Evolutionary conservation across 1,140 invertebrate genomes (phyloP).

Genomic region (Drosophila saltans): DNA sequence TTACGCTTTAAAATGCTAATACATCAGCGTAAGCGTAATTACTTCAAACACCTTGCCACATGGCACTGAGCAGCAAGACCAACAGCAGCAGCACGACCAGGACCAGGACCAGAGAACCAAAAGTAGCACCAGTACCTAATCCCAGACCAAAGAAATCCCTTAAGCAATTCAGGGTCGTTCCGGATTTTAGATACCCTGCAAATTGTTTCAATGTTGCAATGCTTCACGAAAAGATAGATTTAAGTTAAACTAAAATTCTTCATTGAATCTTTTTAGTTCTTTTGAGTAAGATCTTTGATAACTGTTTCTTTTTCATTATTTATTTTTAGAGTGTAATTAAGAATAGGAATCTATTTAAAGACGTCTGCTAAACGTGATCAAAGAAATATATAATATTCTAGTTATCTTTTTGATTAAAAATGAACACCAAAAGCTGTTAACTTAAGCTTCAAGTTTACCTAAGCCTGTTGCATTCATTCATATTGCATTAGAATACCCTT

Average conservation of each 20-base stretch:
- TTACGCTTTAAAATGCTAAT: conserved; percentile 74
- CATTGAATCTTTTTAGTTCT: no score
- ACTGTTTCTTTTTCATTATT: no score
- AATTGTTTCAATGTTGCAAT: conserved; percentile 3
- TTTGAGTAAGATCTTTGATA: no score
- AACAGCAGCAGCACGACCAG: background rate
- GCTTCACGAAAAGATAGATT: no score
- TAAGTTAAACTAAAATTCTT: no score
- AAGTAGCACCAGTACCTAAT: conserved; percentile 3
- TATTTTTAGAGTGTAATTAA: no score
- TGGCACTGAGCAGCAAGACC: conserved; percentile 4
- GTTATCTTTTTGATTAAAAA: no score
- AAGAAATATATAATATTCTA: no score
- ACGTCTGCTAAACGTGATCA: no score
- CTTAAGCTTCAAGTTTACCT: no score
- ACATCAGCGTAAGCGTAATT: conserved; percentile 74
- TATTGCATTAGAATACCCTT: background rate
- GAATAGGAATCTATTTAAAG: no score
- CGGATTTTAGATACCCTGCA: conserved; percentile 33
- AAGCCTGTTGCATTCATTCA: background rate
- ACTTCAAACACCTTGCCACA: conserved; percentile 75
- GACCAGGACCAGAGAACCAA: conserved; percentile 14
- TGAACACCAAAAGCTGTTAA: no score
- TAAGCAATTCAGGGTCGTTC: conserved; percentile 3
- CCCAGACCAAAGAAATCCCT: background rate